These are phyloP conservation scores for Ceratina australensis DNA, from an alignment of 1,140 invertebrate genomes.

Conservation along the genomic window DNA sequence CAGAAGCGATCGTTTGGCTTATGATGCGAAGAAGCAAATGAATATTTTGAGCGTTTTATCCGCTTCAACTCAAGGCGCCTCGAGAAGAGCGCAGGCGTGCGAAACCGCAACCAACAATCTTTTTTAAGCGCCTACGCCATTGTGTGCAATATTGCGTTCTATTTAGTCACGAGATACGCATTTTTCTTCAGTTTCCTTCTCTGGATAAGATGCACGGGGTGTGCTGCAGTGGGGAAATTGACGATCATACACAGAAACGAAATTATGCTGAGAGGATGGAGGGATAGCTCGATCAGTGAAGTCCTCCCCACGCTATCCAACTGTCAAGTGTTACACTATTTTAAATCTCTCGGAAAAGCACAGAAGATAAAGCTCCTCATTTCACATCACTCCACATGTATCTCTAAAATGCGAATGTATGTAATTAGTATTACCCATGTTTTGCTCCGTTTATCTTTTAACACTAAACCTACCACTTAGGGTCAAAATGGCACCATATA, in stretches of 20 bases:
- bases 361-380: too few relatives aligned
- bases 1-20: too few relatives aligned
- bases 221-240: conserved; percentile 6
- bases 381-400: too few relatives aligned
- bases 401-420: too few relatives aligned
- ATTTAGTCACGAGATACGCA: conserved; percentile 27
- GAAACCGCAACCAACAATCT: neutral
- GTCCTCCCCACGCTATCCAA: conserved; percentile 1
- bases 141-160: conserved; percentile 25
- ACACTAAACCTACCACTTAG: too few relatives aligned
- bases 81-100: too few relatives aligned
- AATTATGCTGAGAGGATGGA: neutral
- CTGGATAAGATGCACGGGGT: neutral
- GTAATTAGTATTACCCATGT: too few relatives aligned
- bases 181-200: conserved; percentile 4
- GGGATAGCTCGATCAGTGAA: conserved; percentile 1
- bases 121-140: conserved; percentile 20
- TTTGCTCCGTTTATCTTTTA: too few relatives aligned
- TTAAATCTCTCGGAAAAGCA: too few relatives aligned
- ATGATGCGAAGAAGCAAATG: neutral
- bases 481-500: too few relatives aligned
- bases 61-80: too few relatives aligned
- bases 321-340: neutral
- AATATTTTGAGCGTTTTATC: neutral
- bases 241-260: neutral